phyloP scores from a whole-genome alignment of 2,888 invertebrate genomes.

The Ophion obscuratus region DNA sequence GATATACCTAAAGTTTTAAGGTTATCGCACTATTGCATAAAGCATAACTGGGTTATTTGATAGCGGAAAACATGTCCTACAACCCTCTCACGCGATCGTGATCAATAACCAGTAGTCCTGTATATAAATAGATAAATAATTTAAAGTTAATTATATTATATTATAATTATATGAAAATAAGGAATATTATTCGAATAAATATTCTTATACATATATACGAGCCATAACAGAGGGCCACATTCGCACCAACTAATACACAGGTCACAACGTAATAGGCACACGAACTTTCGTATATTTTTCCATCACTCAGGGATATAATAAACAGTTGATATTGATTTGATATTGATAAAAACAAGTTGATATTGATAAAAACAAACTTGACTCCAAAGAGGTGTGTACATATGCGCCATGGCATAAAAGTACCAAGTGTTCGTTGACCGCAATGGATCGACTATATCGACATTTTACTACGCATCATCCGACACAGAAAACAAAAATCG shows the following conservation, averaged over 20 bases:
- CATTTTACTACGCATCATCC: neutral
- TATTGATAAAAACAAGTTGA: too few relatives aligned
- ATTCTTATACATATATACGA: neutral
- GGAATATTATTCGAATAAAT: neutral
- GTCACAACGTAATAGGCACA: neutral
- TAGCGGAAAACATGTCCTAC: too few relatives aligned
- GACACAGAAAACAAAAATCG: neutral
- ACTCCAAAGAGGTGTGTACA: conserved; percentile 11
- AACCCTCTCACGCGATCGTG: too few relatives aligned
- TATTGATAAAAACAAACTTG: too few relatives aligned
- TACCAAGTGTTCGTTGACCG: conserved; percentile 45
- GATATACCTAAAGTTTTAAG: too few relatives aligned
- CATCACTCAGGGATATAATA: conserved; percentile 5
- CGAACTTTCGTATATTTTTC: neutral
- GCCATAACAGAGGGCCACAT: neutral
- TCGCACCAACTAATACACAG: conserved; percentile 1
- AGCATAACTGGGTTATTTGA: too few relatives aligned
- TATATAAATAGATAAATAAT: too few relatives aligned
- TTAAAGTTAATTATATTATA: too few relatives aligned
- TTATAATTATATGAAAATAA: too few relatives aligned
- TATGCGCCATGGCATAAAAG: conserved; percentile 8
- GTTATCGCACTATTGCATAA: too few relatives aligned
- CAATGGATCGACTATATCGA: conserved; percentile 5
- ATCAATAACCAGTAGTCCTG: too few relatives aligned
- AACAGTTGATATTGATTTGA: too few relatives aligned